Conservation (phyloP, 2,113 vertebrate species). For the Chamaea fasciata region DNA sequence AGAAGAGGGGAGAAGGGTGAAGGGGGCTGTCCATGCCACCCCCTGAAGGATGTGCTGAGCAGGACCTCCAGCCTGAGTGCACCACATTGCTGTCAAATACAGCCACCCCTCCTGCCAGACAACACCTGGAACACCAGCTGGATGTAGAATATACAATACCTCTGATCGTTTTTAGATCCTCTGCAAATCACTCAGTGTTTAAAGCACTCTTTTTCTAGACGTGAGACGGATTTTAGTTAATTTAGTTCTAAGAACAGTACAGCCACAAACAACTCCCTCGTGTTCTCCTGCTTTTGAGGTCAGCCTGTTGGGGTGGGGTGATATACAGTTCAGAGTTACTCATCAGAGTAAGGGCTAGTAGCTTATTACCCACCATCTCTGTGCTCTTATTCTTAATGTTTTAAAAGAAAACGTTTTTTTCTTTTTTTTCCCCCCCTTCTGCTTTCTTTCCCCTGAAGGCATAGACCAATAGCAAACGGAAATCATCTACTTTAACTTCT, state of each 20-base stretch:
- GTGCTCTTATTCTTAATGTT: background rate
- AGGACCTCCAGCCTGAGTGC: fast-evolving
- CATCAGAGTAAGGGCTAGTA: background rate
- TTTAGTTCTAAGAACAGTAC: background rate
- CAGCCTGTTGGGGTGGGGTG: background rate
- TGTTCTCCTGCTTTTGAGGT: background rate
- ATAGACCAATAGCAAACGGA: background rate
- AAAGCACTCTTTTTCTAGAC: background rate
- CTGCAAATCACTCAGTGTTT: background rate
- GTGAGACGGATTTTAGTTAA: background rate
- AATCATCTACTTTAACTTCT: background rate
- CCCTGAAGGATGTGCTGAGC: too few relatives aligned
- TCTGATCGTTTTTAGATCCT: background rate
- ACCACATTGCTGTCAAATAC: fast-evolving
- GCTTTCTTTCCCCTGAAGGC: background rate
- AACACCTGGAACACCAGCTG: background rate
- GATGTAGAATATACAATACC: background rate
- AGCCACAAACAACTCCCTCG: background rate
- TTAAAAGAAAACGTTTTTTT: background rate
- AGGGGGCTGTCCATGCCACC: background rate
- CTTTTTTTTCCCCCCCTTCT: fast-evolving
- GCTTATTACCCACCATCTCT: background rate
- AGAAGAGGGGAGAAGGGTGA: background rate
- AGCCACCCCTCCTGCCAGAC: background rate
- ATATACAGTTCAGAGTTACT: background rate